Base-by-base conservation (phyloP, 2,888 invertebrate species). In the Cerastis leucographa region DNA sequence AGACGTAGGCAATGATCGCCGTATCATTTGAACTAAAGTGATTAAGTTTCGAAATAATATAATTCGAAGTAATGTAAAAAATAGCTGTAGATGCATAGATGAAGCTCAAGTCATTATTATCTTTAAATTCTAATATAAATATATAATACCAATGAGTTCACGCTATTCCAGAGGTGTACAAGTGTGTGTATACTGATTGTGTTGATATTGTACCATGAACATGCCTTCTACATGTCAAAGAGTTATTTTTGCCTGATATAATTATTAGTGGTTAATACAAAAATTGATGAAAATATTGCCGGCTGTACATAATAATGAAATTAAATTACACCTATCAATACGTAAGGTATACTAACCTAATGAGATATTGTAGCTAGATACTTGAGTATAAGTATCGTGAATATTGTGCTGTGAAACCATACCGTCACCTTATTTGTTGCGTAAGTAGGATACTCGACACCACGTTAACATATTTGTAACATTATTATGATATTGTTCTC, bases 31-130 rank as follows among this genome's bases (percentile, higher is more conserved):
- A 86, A 84, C 42, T 87, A 81, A 85, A 78, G 71, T 79, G 77
- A 74, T 78, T 84, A 86, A 79, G 84, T 84, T 85, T 81, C 74
- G 44, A 68, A 84, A 84, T 83, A 87, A 77, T 88, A 81, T 86
- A 84, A 85, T 84, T 91, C 84, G 89, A 88, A 85, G 76, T 89
- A 88, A 86, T 87, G 85, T 87, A 89, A 87, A 86, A 83, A 89
- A 90, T 92, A 90, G 88, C 88, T 86, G 90, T 92, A 92, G 93
- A 91, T 92, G 90, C 89, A 88, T 93, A 93, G 92, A 90, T 90
- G 92, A 95, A 94, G 96, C 96, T 96, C 96, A 95, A 96, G 92
- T 94, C 92, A 92, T 92, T 92, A 91, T 92, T 91, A 92, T 89
- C 86, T 92, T 88, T 91, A 90, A 90, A 90, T 89, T 91, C 88